These are phyloP conservation scores for Tetrax tetrax DNA, from an alignment of 2,113 vertebrate genomes.

Conservation along the genomic window DNA sequence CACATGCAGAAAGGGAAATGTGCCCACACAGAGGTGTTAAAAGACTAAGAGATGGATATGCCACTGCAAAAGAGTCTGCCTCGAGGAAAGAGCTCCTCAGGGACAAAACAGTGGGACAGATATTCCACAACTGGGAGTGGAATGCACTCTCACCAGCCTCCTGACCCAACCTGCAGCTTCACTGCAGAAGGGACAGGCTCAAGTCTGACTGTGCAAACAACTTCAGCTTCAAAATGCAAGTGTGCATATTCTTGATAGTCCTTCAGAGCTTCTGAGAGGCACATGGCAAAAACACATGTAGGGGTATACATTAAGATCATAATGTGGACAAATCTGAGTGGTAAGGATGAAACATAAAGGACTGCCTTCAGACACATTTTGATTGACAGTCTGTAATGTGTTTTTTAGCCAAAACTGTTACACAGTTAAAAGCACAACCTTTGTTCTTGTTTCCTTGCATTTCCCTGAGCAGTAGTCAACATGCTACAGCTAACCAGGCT, in stretches of 20 bases:
- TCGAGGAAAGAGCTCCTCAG: not conserved
- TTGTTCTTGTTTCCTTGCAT: not conserved
- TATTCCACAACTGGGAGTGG: not conserved
- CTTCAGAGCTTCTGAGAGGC: not conserved
- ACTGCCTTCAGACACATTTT: not conserved
- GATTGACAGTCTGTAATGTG: not conserved
- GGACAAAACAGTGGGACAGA: not conserved
- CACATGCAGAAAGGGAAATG: not conserved
- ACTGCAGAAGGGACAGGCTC: not conserved
- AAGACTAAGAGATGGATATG: not conserved
- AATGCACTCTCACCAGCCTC: not conserved
- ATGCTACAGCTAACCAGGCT: not conserved
- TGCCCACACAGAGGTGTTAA: not conserved
- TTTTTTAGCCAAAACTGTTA: not conserved
- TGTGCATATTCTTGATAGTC: not conserved
- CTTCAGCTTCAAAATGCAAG: not conserved
- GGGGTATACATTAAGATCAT: not conserved
- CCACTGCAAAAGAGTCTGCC: not conserved
- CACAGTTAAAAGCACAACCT: not conserved
- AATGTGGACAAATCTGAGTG: not conserved
- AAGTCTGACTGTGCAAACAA: not conserved
- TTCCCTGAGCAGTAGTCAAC: not conserved
- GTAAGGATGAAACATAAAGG: not conserved
- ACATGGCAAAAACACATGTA: not conserved
- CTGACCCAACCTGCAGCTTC: not conserved